phyloP scores from a whole-genome alignment of 2,888 invertebrate species.

The Rhamphomyia laevipes region DNA sequence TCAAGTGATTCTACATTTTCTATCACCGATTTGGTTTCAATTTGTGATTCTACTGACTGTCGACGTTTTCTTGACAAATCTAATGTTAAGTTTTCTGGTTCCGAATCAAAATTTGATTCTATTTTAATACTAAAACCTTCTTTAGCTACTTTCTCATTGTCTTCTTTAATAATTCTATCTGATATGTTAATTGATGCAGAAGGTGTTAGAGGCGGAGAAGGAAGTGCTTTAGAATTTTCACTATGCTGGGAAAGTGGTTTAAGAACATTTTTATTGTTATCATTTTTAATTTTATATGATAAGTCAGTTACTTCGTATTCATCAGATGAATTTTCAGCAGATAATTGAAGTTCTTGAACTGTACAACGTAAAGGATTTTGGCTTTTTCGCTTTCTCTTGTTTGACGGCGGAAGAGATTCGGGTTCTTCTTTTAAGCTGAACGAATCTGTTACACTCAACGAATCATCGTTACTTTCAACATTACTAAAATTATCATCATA shows the following conservation, averaged over 20 bases:
- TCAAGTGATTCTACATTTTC: too few relatives aligned
- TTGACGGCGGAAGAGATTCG: conserved; percentile 34
- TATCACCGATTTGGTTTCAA: neutral
- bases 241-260: conserved; percentile 22
- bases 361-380: conserved; percentile 77
- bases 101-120: neutral
- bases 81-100: conserved; percentile 12
- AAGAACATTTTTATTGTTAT: conserved; percentile 4
- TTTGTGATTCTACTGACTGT: conserved; percentile 4
- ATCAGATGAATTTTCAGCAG: conserved; percentile 32
- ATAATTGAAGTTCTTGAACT: conserved; percentile 32
- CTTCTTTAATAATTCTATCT: neutral
- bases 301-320: conserved; percentile 33
- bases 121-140: neutral
- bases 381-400: conserved; percentile 75
- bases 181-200: conserved; percentile 16
- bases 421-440: conserved; percentile 39
- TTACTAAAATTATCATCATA: conserved; percentile 44
- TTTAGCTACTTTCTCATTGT: neutral
- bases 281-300: conserved; percentile 26
- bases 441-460: conserved; percentile 43
- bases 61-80: conserved; percentile 16
- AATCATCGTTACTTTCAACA: conserved; percentile 52
- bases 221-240: conserved; percentile 28
- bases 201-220: conserved; percentile 34